These are phyloP conservation scores for Polypterus bichir DNA, from an alignment of 2,113 vertebrate species.

Conservation along the genomic window DNA sequence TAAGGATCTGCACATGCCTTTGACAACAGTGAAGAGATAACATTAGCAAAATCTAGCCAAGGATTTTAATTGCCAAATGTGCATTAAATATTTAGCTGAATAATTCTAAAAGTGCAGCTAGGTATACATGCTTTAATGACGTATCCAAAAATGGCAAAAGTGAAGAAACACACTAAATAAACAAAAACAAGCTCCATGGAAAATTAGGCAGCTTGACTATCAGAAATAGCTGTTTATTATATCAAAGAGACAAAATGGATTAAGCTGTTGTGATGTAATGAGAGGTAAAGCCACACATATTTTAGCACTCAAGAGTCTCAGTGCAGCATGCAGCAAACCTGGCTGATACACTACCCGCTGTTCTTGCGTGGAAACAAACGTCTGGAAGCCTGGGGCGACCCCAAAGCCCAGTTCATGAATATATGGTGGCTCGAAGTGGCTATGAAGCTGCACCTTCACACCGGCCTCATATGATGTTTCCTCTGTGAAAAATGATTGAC, in stretches of 20 bases:
- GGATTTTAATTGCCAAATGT: too few relatives aligned
- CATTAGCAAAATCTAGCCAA: too few relatives aligned
- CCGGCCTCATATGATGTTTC: slow-evolving; percentile 60
- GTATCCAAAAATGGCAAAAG: too few relatives aligned
- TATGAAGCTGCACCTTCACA: slow-evolving; percentile 70
- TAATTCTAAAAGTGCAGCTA: too few relatives aligned
- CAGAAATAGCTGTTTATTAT: background rate
- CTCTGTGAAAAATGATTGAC: slow-evolving; percentile 34
- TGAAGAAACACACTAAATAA: too few relatives aligned
- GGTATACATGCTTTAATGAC: too few relatives aligned
- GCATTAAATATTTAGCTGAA: too few relatives aligned
- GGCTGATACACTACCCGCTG: slow-evolving; percentile 48
- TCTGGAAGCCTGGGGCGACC: slow-evolving; percentile 47
- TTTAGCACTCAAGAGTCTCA: slow-evolving; percentile 9
- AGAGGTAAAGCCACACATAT: slow-evolving; percentile 26
- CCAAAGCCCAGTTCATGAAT: slow-evolving; percentile 66
- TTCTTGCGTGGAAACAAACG: slow-evolving; percentile 62
- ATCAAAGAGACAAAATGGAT: too few relatives aligned
- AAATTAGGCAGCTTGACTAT: background rate
- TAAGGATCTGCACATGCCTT: too few relatives aligned
- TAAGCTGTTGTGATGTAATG: slow-evolving; percentile 10
- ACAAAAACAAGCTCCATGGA: background rate
- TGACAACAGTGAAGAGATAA: too few relatives aligned
- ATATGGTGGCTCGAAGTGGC: slow-evolving; percentile 62
- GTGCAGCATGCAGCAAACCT: slow-evolving; percentile 36